A percentile compares a stretch with the other conserved stretches of the same genome.
Evolutionary conservation across 2,113 vertebrate species (phyloP).

Genomic region (Limnothrissa miodon): DNA sequence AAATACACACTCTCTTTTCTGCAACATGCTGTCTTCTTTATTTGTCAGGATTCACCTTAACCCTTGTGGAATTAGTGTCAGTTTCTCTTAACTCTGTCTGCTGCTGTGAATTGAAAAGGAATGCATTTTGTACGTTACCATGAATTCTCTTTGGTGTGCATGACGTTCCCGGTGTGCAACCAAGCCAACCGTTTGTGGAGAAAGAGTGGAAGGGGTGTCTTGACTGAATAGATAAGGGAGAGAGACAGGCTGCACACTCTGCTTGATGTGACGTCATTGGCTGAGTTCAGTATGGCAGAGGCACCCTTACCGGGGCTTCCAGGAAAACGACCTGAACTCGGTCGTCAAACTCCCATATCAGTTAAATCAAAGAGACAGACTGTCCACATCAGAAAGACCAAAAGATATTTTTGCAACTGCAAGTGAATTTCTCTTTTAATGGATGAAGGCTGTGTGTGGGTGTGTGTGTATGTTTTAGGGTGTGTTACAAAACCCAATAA

Average conservation of each 20-base stretch:
- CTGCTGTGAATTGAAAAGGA: not conserved
- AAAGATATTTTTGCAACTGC: not conserved
- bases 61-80: not conserved
- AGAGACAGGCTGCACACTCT: not conserved
- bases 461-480: too few species aligned
- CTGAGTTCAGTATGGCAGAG: constrained; percentile 28
- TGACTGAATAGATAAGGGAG: constrained; percentile 28
- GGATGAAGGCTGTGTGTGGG: not conserved
- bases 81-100: not conserved
- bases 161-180: constrained; percentile 37
- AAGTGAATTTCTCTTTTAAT: not conserved
- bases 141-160: constrained; percentile 62
- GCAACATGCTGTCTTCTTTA: not conserved
- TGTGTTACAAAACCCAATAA: not conserved
- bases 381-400: not conserved
- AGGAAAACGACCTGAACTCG: constrained; percentile 9
- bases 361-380: not conserved
- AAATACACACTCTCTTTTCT: not conserved
- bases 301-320: constrained; percentile 24
- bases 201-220: constrained; percentile 3
- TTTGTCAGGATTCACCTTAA: not conserved
- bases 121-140: constrained; percentile 52
- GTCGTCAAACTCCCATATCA: not conserved
- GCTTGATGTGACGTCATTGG: constrained; percentile 43
- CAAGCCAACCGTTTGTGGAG: not conserved